phyloP scores from a whole-genome alignment of 2,113 vertebrate species.

The Climacteris rufus region DNA sequence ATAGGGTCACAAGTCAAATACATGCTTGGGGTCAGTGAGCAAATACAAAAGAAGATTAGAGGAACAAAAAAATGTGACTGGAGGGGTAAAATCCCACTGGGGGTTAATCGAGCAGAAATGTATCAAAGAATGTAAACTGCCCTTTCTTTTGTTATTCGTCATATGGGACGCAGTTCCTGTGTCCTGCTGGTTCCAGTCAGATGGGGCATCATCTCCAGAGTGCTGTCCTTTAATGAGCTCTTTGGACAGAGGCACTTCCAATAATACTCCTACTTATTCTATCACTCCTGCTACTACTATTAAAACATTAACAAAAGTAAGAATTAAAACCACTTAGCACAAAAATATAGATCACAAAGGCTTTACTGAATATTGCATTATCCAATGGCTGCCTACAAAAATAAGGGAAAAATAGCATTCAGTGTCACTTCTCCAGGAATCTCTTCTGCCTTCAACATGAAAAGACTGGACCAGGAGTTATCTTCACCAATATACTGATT shows the following conservation, averaged over 20 bases:
- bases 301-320: background rate
- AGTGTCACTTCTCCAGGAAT: background rate
- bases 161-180: background rate
- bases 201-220: background rate
- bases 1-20: slow-evolving; percentile 83
- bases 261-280: background rate
- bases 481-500: background rate
- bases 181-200: slow-evolving; percentile 10
- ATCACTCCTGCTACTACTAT: background rate
- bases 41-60: slow-evolving; percentile 76
- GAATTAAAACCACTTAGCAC: background rate
- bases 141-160: slow-evolving; percentile 52
- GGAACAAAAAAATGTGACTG: slow-evolving; percentile 72
- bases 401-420: background rate
- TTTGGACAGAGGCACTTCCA: background rate
- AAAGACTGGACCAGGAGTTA: background rate
- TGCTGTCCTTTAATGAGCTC: background rate
- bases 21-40: slow-evolving; percentile 76
- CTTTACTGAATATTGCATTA: background rate
- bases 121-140: slow-evolving; percentile 57
- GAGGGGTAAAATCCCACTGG: slow-evolving; percentile 59
- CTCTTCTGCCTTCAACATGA: background rate
- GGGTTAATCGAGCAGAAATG: slow-evolving; percentile 63
- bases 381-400: background rate
- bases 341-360: background rate